These are phyloP conservation scores for Adelges cooleyi DNA, from an alignment of 1,140 invertebrate genomes.

Conservation along the genomic window DNA sequence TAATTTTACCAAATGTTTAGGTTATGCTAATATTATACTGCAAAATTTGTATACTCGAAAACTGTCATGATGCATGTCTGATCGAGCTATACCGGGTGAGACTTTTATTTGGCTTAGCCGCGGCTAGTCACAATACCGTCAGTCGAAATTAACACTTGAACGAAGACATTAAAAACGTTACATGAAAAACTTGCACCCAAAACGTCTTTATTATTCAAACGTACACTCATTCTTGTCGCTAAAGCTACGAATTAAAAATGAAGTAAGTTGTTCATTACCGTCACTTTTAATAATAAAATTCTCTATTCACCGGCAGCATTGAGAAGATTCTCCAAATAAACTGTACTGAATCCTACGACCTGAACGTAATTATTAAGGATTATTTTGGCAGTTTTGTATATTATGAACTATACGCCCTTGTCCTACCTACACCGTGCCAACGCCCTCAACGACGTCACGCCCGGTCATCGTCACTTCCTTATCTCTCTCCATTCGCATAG, in stretches of 20 bases:
- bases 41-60: too few species aligned
- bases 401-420: neutral
- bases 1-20: too few species aligned
- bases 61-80: too few species aligned
- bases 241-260: neutral
- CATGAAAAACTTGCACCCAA: neutral
- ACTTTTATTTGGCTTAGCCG: too few species aligned
- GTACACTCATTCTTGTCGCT: too few species aligned
- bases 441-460: too few species aligned
- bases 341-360: neutral
- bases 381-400: neutral
- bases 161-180: neutral
- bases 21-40: too few species aligned
- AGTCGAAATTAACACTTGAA: neutral
- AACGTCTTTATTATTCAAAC: neutral
- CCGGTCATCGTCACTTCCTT: neutral
- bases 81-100: too few species aligned
- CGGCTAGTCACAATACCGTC: too few species aligned
- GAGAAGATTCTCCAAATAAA: neutral
- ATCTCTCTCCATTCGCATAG: neutral
- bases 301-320: neutral
- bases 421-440: too few species aligned
- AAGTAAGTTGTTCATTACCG: neutral
- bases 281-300: neutral
- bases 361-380: slow-evolving; percentile 1